Base-by-base conservation (phyloP, 2,113 vertebrate genomes). In the Dipodomys stephensi region DNA sequence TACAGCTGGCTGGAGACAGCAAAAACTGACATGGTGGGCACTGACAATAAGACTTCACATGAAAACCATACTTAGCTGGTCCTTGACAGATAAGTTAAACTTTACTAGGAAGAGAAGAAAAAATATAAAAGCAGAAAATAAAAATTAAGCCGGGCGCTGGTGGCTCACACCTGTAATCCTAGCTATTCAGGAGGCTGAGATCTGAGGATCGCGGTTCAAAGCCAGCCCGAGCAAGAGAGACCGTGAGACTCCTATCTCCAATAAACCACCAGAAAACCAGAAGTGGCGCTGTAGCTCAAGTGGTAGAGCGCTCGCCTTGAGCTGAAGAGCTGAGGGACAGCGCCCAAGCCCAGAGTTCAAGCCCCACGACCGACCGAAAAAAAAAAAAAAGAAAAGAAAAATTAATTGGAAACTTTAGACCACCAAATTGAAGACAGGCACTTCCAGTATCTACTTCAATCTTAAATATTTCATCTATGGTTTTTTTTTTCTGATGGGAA, bases 361-460 rank as follows among this genome's bases (percentile, higher is more conserved):
- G n/a, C n/a, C n/a, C n/a, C n/a, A n/a, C n/a, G n/a, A n/a, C n/a
- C n/a, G n/a, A n/a, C n/a, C n/a, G n/a, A n/a, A n/a, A n/a, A 83
- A 16, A 49, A 32, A 82, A 15, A 49, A 74, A 91, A 85, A 67
- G 19, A 83, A 16, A 49, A 32, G 82, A 15, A 49, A 74, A 91
- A 85, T 68, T 46, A 91, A 87, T 39, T 90, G 62, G 68, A 87
- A 94, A 81, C 49, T 28, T 64, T 68, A 88, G 89, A 49, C 53
- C 64, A 90, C 30, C 25, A 95, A 94, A 95, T 49, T 68, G 53
- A 85, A 85, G 86, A 90, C 20, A 78, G 65, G 71, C 91, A 91
- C 88, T 80, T 87, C 78, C 11, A n/a, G 16, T 23, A 35, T 86
- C 60, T 76, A 74, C 65, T 90, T 88, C 85, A 49, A 72, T 69